Percentiles rank a stretch among this genome's conserved stretches.
Conservation (phyloP, 92 coral and sea anemone genomes). For the Zoanthus gigantus region DNA sequence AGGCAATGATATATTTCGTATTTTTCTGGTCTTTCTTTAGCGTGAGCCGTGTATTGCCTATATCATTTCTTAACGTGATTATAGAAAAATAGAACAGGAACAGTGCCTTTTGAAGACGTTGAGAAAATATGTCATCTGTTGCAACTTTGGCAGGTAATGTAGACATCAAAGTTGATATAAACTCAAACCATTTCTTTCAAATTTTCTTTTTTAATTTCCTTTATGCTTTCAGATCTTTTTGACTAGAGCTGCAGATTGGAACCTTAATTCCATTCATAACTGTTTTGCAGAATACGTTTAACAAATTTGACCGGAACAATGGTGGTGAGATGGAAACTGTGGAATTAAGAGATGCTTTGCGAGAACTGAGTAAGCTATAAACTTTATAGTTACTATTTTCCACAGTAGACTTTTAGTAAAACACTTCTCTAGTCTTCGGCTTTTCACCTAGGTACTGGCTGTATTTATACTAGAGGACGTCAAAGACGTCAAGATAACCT, state of each 20-base stretch:
- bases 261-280: neutral
- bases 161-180: neutral
- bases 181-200: no score
- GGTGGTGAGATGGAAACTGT: constrained; percentile 6
- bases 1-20: neutral
- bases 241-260: neutral
- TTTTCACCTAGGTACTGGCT: neutral
- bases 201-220: neutral
- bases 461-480: no score
- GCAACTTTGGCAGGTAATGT: constrained; percentile 24
- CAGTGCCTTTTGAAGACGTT: constrained; percentile 7
- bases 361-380: constrained; percentile 26
- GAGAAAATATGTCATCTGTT: constrained; percentile 17
- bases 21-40: neutral
- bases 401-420: no score
- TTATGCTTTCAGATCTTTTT: neutral
- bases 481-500: no score
- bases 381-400: neutral
- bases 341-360: constrained; percentile 23
- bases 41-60: no score
- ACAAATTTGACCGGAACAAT: constrained; percentile 8
- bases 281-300: constrained; percentile 22
- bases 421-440: no score
- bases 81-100: constrained; percentile 25
- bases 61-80: neutral